These are phyloP conservation scores for Lordiphosa stackelbergi DNA, from an alignment of 1,140 invertebrate species.

Conservation along the genomic window DNA sequence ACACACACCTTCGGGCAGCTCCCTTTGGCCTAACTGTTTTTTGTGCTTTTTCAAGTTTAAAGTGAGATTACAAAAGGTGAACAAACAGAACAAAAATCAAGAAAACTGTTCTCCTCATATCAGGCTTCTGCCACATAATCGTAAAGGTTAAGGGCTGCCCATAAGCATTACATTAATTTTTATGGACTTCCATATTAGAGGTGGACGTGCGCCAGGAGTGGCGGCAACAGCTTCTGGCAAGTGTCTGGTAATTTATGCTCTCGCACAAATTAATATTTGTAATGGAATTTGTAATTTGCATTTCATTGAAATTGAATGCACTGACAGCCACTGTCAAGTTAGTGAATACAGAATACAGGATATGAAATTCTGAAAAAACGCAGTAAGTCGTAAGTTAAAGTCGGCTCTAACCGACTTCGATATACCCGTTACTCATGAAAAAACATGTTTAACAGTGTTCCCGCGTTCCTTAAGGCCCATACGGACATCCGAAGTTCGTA, in stretches of 20 bases:
- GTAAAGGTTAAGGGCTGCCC: constrained; percentile 69
- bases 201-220: constrained; percentile 24
- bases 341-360: too few species aligned
- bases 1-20: constrained; percentile 19
- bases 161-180: constrained; percentile 75
- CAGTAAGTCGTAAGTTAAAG: too few species aligned
- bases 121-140: constrained; percentile 68
- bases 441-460: too few species aligned
- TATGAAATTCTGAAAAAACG: too few species aligned
- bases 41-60: constrained; percentile 36
- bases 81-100: constrained; percentile 15
- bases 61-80: constrained; percentile 44
- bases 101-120: constrained; percentile 41
- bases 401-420: too few species aligned
- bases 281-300: constrained; percentile 63
- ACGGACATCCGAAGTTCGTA: too few species aligned
- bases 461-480: too few species aligned
- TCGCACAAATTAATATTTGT: constrained; percentile 64
- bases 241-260: constrained; percentile 44
- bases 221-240: constrained; percentile 24
- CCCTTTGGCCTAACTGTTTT: constrained; percentile 34
- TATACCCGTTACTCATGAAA: too few species aligned
- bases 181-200: constrained; percentile 64
- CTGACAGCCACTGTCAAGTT: neutral
- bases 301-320: constrained; percentile 51